Evolutionary conservation across 2,113 vertebrate species (phyloP), one percentile per base, ranked within the genome.

Genomic region (Struthio camelus): DNA sequence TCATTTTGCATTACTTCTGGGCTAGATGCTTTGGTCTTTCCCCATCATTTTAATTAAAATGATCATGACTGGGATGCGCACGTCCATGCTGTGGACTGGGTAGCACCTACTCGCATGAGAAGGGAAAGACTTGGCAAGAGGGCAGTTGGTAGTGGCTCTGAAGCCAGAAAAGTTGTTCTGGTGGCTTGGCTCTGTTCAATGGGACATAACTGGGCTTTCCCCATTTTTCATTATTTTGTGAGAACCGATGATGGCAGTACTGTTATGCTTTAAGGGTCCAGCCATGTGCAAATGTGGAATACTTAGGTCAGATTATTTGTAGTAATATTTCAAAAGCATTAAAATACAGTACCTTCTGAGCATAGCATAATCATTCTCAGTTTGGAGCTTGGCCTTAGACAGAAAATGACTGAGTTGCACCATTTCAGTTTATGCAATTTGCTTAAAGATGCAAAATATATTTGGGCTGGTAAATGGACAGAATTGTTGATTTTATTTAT

Each of bases 121-220:
- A 87, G 17, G 44, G 44, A 56, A 25, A 27, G 6, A 32, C 16
- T 69, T 1, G 1, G 10, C 0, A 2, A 42, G 23, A 38, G 6
- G 34, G 15, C 6, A 25, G 8, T 6, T 4, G 2, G 4, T 76
- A 59, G 23, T 61, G 11, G 32, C 34, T 72, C 16, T 86, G 36
- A 89, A 89, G 9, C 15, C 30, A 77, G 10, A 11, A 56, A 46
- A 59, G 30, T 54, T 27, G 6, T 72, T 85, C 5, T 83, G 12
- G 11, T 73, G 20, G 3, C 6, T 84, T 84, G 48, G 2, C 32
- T 82, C 32, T 80, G 48, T 25, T 85, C 75, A 30, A 16, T 89
- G 40, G 38, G 44, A 24, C 83, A 28, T 32, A 38, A 38, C 25
- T 61, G 30, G 42, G 32, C 19, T 1, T 10, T 32, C 30, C 3